A percentile compares a stretch with the other conserved stretches of the same genome.
Conservation (phyloP, 1,140 invertebrate species). For the Philopotamus ludificatus region DNA sequence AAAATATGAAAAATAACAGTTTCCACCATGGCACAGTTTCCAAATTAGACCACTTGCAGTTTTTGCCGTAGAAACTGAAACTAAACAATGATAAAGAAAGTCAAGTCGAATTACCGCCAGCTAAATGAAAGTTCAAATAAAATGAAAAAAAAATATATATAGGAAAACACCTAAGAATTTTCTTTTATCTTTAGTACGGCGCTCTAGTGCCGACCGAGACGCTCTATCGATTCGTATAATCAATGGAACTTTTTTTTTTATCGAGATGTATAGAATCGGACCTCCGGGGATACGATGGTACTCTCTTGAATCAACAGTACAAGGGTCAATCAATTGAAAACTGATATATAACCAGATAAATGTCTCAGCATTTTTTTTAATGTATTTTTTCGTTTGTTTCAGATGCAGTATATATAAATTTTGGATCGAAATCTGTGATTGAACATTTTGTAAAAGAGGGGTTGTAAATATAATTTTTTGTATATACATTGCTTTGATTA, state of each 20-base stretch:
- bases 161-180: no score
- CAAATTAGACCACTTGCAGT: conserved; percentile 14
- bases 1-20: background rate
- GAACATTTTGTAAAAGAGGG: conserved; percentile 7
- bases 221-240: no score
- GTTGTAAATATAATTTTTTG: background rate
- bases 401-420: conserved; percentile 29
- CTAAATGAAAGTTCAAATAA: no score
- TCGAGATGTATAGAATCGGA: no score
- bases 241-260: no score
- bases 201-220: no score
- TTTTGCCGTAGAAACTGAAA: conserved; percentile 12
- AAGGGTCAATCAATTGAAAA: no score
- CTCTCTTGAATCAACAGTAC: no score
- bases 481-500: conserved; percentile 6
- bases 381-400: conserved; percentile 17
- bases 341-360: no score
- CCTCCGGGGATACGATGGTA: no score
- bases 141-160: no score
- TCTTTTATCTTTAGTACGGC: no score
- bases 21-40: background rate
- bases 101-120: background rate
- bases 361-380: background rate
- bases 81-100: background rate
- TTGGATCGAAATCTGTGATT: conserved; percentile 1